A percentile compares a stretch with the other conserved stretches of the same genome.
These are phyloP conservation scores for Balaeniceps rex DNA, from an alignment of 2,113 vertebrate species.

Conservation along the genomic window DNA sequence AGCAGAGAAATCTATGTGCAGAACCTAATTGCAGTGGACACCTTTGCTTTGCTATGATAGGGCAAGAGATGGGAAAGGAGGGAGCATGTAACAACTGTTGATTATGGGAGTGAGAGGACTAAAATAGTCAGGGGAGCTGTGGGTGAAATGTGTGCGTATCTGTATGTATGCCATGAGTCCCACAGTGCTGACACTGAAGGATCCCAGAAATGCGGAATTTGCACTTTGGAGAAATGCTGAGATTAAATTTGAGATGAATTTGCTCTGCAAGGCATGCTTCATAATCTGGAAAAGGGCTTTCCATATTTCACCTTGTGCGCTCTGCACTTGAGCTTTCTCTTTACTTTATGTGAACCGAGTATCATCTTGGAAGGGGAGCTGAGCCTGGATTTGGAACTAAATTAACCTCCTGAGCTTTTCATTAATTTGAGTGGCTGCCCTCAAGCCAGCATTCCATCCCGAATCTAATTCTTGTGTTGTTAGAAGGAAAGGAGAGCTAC, in stretches of 20 bases:
- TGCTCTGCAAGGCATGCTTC: not conserved
- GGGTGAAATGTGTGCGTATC: not conserved
- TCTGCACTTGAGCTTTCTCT: not conserved
- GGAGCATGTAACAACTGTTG: not conserved
- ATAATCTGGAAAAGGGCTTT: not conserved
- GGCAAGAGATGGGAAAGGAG: not conserved
- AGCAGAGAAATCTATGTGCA: not conserved
- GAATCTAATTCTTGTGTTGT: not conserved
- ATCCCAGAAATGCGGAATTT: not conserved
- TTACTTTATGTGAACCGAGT: not conserved
- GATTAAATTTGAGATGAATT: not conserved
- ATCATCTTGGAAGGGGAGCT: not conserved
- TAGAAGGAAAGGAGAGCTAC: not conserved
- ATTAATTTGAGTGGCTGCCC: not conserved
- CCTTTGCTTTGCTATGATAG: not conserved
- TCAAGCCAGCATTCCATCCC: not conserved
- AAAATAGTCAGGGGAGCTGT: not conserved
- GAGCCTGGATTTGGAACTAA: not conserved
- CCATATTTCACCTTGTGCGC: not conserved
- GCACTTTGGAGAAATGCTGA: not conserved
- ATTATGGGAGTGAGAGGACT: not conserved
- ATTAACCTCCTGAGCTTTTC: not conserved
- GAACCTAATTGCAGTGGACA: not conserved
- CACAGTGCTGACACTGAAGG: not conserved
- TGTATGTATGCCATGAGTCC: fast-evolving